These are phyloP conservation scores for Acanthosepion esculentum DNA, from an alignment of 2,888 invertebrate species.

Conservation along the genomic window DNA sequence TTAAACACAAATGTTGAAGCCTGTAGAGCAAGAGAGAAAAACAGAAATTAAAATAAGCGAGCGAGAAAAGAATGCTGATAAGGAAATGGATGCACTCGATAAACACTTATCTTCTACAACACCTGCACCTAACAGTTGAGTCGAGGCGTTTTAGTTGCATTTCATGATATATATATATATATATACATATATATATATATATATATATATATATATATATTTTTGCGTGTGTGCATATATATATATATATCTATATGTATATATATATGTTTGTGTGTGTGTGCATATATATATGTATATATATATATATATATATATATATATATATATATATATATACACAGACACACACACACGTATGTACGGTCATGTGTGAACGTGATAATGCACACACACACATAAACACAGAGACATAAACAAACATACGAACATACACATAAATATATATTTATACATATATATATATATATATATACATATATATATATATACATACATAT, in stretches of 20 bases:
- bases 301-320: not conserved
- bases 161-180: not conserved
- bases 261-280: not conserved
- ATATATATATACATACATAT: not conserved
- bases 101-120: too few relatives aligned
- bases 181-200: not conserved
- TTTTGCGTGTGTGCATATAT: not conserved
- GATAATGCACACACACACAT: too few relatives aligned
- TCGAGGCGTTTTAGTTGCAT: too few relatives aligned
- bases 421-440: not conserved
- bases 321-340: not conserved
- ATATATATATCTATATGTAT: not conserved
- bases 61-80: too few relatives aligned
- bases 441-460: not conserved
- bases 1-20: too few relatives aligned
- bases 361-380: not conserved
- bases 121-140: too few relatives aligned
- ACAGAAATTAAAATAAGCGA: too few relatives aligned
- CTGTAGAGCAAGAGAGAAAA: too few relatives aligned
- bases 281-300: not conserved
- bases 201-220: constrained; percentile 4
- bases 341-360: not conserved
- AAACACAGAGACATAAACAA: not conserved
- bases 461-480: not conserved
- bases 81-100: too few relatives aligned